Evolutionary conservation across 2,888 invertebrate genomes (phyloP), one percentile per base, ranked within the genome.

Genomic region (Cyclophora albipunctata): DNA sequence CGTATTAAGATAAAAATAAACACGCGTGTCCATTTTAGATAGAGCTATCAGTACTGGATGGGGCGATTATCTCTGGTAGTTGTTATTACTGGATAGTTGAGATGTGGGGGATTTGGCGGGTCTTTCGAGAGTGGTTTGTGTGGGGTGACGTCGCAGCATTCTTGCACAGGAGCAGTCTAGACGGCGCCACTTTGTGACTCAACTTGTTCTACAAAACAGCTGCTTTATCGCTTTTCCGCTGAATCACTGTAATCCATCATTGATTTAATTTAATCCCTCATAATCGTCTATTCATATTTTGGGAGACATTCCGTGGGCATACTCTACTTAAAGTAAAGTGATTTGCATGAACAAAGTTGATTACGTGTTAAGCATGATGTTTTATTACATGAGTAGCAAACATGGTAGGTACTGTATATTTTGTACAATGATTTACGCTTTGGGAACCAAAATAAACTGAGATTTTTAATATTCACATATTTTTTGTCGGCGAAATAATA

Each of bases 181-280:
- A 75, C 78, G 78, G 77, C 77, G 78, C 77, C 77, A 50, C 57
- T 46, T 45, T 48, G 68, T 73, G 74, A 71, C 66, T 70, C 72
- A 75, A 61, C 54, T 54, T 54, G 52, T 47, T 53, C 62, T 53
- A 64, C 69, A 60, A 68, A 66, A 63, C 74, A 76, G 72, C 72
- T 69, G 75, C 73, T 75, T 68, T 72, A 68, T 63, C 55, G 68
- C 66, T 69, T 70, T 74, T 61, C 48, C 57, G 73, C 73, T 75
- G 73, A 74, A 57, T 75, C 75, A 76, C 55, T 47, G 58, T 62
- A 65, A 71, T 71, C 63, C 59, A 67, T 73, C 71, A 72, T 68
- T 61, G 59, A 67, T 68, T 66, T 62, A 67, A 66, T 63, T 62
- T 65, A 62, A 63, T 60, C 56, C 56, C 59, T 60, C 49, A 54